These are phyloP conservation scores for Edolisoma coerulescens DNA, from an alignment of 2,113 vertebrate species.

Conservation along the genomic window DNA sequence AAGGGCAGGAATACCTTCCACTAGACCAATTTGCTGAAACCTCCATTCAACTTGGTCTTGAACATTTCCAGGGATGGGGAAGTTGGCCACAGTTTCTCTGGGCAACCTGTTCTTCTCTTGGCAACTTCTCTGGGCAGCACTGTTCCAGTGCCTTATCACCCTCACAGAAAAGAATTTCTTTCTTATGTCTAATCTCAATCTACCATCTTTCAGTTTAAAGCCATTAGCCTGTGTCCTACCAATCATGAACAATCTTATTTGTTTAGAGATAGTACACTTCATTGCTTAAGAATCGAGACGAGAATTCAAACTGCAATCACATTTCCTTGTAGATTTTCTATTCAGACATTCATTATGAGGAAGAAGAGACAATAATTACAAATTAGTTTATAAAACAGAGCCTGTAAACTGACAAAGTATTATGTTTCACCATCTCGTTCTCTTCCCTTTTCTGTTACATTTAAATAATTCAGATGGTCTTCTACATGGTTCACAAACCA, in stretches of 20 bases:
- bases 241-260: not conserved
- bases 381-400: not conserved
- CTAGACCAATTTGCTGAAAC: not conserved
- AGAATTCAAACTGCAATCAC: not conserved
- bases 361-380: not conserved
- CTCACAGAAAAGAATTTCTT: not conserved
- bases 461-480: not conserved
- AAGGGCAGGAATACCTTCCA: not conserved
- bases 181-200: not conserved
- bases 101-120: too few relatives aligned
- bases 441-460: not conserved
- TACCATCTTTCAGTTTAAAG: not conserved
- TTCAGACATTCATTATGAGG: not conserved
- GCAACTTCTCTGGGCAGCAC: too few relatives aligned
- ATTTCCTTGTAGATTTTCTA: not conserved
- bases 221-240: not conserved
- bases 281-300: fast-evolving
- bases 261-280: not conserved
- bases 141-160: not conserved
- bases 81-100: not conserved
- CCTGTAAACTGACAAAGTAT: not conserved
- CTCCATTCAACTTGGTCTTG: not conserved
- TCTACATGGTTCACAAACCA: not conserved
- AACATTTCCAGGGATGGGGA: not conserved
- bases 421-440: not conserved